Evolutionary conservation across 2,797 vertebrate genomes (phyloP), one percentile per base, ranked within the genome.

Genomic region (Platalea minor): DNA sequence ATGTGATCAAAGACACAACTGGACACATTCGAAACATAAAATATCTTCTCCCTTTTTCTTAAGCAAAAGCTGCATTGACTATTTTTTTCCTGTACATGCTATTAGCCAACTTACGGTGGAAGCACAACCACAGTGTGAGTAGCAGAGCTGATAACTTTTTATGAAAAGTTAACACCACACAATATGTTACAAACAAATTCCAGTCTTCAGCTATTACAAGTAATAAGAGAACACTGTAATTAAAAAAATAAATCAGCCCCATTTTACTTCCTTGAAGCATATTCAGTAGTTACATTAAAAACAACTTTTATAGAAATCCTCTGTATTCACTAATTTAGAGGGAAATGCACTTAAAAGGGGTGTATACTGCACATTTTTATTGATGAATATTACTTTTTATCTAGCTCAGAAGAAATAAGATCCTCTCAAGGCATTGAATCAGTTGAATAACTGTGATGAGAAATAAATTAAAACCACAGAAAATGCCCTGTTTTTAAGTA

Each of bases 141-240:
- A 91, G 92, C 83, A 93, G 74, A 96, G 85, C 92, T 85, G 63
- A 48, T 73, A 94, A 97, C 46, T 91, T 93, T 96, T 93, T 92
- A 96, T 90, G 74, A 84, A 91, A 96, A 92, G 81, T 92, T 86
- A 92, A 92, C 72, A 91, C 60, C 51, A 79, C 67, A 86, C 24
- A 59, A 7, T 45, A 95, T 46, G 51, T 92, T 90, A 95, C 75
- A 94, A 95, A 95, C 46, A 74, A 95, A 94, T 88, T 92, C 89
- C 85, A 91, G 79, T 88, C 81, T 95, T 93, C 93, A 53, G 79
- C 87, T 95, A 79, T 82, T 90, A 96, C 87, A 96, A 94, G 87
- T 76, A 93, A 90, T 76, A 96, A 96, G 41, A 93, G 85, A 93
- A 94, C 80, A 81, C 13, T 39, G 35, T 83, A 89, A 85, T 88